Base-by-base conservation (phyloP, 2,113 vertebrate species). In the Gila orcuttii region DNA sequence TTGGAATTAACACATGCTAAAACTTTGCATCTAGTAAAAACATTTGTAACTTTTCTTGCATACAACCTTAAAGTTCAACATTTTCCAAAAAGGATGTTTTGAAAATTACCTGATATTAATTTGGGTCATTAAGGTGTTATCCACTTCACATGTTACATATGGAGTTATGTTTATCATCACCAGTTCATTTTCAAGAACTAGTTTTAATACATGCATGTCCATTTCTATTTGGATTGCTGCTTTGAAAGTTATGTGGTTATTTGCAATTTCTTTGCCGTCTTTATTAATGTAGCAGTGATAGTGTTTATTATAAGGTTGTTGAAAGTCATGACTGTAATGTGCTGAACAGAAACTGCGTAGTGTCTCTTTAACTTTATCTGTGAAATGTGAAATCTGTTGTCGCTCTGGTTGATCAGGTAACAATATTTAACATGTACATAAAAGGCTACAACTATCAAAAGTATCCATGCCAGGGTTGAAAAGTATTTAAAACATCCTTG, bases 361-460 rank as follows among this genome's bases (percentile, higher is more conserved):
- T 80, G 8, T 80, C n/a, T 64, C 36, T 31, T 80, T 79, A 25
- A 60, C 33, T 79, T 36, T 60, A 1, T 79, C 33, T 79, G 17
- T 33, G 39, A 80, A 80, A 80, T 80, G 79, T 80, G 79, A 81
- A 62, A 17, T 45, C 12, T 36, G 17, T 75, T 75, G 42, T 17
- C n/a, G 0, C n/a, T 39, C n/a, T 21, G 4, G 59, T 45, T 80
- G 36, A 25, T 45, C 78, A 64, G 79, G n/a, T 64, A 28, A 81
- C 39, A 21, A 47, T 81, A 64, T 64, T 81, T 64, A 66, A 81
- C 60, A 31, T 81, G 59, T 80, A 66, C 79, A 80, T 64, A 80
- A n/a, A 31, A 66, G 28, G 59, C n/a, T 64, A 73, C 69, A 42
- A 6, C 42, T 25, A 28, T 47, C n/a, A 11, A 8, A 23, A 7